These are phyloP conservation scores for Ptychodera flava DNA, from an alignment of 35 echinoderm and acorn worm genomes.

Conservation along the genomic window DNA sequence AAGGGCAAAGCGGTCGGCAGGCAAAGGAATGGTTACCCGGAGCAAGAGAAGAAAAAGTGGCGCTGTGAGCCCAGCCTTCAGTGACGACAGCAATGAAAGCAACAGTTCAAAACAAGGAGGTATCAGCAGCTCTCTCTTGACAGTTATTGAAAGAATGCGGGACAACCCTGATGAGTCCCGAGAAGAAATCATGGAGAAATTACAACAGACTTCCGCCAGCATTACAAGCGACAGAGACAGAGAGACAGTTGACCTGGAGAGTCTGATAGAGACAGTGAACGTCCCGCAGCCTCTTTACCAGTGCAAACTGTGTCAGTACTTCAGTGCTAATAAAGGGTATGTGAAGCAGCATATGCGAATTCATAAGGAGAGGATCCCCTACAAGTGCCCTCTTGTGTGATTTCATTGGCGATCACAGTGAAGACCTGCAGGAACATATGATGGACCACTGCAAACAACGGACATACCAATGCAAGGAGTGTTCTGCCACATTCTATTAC, in stretches of 20 bases:
- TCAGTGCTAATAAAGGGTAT: conserved; percentile 8
- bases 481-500: conserved; percentile 36
- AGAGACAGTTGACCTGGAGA: neutral
- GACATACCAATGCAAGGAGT: conserved; percentile 33
- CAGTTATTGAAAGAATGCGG: neutral
- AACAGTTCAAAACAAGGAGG: neutral
- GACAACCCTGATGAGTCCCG: neutral
- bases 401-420: conserved; percentile 3
- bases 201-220: neutral
- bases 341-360: conserved; percentile 4
- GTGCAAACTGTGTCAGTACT: conserved; percentile 3
- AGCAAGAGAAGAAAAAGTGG: neutral
- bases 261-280: neutral
- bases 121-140: neutral
- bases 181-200: neutral
- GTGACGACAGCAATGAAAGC: neutral
- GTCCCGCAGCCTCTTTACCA: neutral
- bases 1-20: neutral
- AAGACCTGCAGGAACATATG: conserved; percentile 39
- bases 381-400: conserved; percentile 52
- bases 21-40: neutral
- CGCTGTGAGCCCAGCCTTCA: neutral
- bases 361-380: conserved; percentile 6
- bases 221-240: neutral
- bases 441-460: conserved; percentile 9